These are phyloP conservation scores for Hypotaenidia okinawae DNA, from an alignment of 2,797 vertebrate genomes.

Conservation along the genomic window DNA sequence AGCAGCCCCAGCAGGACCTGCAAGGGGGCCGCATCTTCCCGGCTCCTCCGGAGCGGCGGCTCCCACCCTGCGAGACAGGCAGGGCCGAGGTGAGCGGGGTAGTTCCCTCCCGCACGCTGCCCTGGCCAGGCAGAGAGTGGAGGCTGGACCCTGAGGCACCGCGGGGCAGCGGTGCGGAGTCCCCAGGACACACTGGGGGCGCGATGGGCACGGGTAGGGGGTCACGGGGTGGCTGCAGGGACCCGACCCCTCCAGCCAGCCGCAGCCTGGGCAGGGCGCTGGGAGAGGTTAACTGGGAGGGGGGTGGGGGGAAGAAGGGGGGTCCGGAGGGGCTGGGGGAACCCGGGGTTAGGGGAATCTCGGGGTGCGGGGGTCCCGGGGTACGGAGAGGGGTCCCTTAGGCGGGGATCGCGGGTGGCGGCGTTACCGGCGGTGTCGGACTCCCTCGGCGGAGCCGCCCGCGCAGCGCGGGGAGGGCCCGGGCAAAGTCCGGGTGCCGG, in stretches of 20 bases:
- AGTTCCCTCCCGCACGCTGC: neutral
- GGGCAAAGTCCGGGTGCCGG: conserved; percentile 34
- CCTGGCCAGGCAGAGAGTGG: neutral
- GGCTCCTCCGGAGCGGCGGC: neutral
- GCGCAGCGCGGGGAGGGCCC: neutral
- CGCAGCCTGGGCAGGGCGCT: neutral
- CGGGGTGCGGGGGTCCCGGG: neutral
- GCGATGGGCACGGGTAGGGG: no score
- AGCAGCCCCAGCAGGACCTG: conserved; percentile 41
- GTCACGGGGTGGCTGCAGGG: neutral
- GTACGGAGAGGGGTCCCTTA: neutral
- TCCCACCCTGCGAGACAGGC: conserved; percentile 18
- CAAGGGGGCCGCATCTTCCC: conserved; percentile 49
- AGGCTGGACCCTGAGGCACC: neutral
- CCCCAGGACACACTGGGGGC: neutral
- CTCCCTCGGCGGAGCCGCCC: conserved; percentile 10
- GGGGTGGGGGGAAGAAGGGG: no score
- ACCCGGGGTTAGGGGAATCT: neutral
- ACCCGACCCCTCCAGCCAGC: neutral
- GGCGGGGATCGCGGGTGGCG: neutral
- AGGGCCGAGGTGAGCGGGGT: neutral
- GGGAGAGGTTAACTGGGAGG: no score
- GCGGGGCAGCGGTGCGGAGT: neutral
- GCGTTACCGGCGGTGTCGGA: conserved; percentile 18
- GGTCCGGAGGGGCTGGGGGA: neutral